A percentile compares a stretch with the other conserved stretches of the same genome.
These are phyloP conservation scores for Hybos culiciformis DNA, from an alignment of 2,888 invertebrate genomes.

Conservation along the genomic window DNA sequence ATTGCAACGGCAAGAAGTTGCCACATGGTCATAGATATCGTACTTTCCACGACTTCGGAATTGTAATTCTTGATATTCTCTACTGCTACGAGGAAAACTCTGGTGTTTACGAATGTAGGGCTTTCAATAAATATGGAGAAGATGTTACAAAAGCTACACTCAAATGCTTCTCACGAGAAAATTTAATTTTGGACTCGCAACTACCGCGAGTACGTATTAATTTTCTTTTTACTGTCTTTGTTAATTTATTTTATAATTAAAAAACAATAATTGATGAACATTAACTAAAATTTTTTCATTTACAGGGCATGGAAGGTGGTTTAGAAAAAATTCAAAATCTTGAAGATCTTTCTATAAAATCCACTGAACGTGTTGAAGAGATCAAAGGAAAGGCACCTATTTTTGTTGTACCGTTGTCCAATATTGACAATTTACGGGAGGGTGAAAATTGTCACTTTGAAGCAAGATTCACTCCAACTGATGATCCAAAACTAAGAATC, in stretches of 20 bases:
- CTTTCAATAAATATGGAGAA: constrained; percentile 79
- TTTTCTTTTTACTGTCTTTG: not conserved
- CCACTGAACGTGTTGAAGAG: constrained; percentile 55
- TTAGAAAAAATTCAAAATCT: constrained; percentile 84
- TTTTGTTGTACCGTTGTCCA: constrained; percentile 77
- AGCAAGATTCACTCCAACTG: constrained; percentile 75
- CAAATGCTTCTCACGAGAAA: constrained; percentile 77
- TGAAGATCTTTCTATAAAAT: constrained; percentile 76
- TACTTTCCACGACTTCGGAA: constrained; percentile 95
- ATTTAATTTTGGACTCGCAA: constrained; percentile 83
- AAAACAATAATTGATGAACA: constrained; percentile 5
- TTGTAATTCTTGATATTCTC: constrained; percentile 86
- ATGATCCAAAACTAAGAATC: constrained; percentile 79
- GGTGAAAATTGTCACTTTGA: constrained; percentile 88
- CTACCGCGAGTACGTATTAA: constrained; percentile 58
- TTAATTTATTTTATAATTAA: constrained; percentile 1
- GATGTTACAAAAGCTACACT: constrained; percentile 74
- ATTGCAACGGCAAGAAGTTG: constrained; percentile 80
- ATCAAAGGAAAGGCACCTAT: constrained; percentile 74
- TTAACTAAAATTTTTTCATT: constrained; percentile 2
- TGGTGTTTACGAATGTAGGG: constrained; percentile 85
- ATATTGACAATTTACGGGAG: constrained; percentile 74
- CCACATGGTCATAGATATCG: constrained; percentile 92
- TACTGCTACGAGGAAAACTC: constrained; percentile 96
- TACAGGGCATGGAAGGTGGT: constrained; percentile 86